Percentiles rank a stretch among this genome's conserved stretches.
Evolutionary conservation across 2,888 invertebrate species (phyloP).

Genomic region (Exocentrus adspersus): DNA sequence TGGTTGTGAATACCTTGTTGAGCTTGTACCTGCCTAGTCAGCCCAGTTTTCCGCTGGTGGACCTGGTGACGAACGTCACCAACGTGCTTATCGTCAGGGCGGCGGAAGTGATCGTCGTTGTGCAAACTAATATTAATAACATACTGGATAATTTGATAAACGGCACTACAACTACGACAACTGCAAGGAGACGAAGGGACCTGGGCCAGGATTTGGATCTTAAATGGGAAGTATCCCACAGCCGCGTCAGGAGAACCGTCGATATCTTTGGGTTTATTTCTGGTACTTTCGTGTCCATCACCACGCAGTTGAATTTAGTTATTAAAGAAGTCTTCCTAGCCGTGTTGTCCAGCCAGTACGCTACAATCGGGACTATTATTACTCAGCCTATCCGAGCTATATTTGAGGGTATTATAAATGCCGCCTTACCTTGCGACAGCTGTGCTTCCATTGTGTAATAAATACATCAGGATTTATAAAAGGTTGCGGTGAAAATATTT

Average conservation of each 20-base stretch:
- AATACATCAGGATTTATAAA: not conserved
- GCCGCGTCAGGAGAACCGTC: not conserved
- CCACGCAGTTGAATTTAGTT: not conserved
- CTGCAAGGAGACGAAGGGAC: slow-evolving; percentile 4
- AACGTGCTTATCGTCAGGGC: not conserved
- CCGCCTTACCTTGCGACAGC: not conserved
- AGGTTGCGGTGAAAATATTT: not conserved
- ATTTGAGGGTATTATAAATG: not conserved
- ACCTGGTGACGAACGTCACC: not conserved
- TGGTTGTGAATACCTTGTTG: not conserved
- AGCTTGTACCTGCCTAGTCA: not conserved
- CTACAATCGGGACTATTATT: not conserved
- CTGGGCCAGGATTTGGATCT: slow-evolving; percentile 8
- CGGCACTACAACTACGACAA: not conserved
- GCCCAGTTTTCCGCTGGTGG: not conserved
- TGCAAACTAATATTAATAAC: not conserved
- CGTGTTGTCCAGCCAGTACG: slow-evolving; percentile 5
- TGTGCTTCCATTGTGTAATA: slow-evolving; percentile 9
- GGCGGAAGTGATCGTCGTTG: not conserved
- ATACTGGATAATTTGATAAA: slow-evolving; percentile 9
- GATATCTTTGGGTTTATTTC: not conserved
- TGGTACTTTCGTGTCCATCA: not conserved
- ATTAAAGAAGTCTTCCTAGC: not conserved
- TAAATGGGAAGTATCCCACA: not conserved
- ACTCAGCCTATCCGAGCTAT: not conserved